phyloP scores from a whole-genome alignment of 2,113 vertebrate species.

The Diphyllodes magnificus region DNA sequence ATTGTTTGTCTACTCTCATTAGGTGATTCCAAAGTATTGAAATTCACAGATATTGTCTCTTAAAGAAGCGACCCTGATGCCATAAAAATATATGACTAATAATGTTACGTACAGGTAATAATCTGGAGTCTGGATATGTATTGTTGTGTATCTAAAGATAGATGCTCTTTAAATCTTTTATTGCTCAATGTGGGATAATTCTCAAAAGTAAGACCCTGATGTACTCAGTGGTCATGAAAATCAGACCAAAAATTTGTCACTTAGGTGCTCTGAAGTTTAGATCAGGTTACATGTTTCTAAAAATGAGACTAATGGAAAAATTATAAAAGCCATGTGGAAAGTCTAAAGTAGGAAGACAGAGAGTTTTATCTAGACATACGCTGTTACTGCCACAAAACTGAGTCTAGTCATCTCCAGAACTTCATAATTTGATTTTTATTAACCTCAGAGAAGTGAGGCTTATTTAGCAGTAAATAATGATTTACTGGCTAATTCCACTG shows the following conservation, averaged over 20 bases:
- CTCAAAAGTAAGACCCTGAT: not conserved
- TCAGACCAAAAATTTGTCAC: not conserved
- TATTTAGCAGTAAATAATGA: not conserved
- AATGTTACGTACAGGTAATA: accelerated
- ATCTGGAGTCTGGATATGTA: not conserved
- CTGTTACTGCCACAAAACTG: not conserved
- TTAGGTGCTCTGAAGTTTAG: not conserved
- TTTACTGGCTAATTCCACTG: not conserved
- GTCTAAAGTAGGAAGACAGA: not conserved
- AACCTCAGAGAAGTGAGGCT: not conserved
- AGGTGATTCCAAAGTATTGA: not conserved
- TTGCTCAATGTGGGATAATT: not conserved
- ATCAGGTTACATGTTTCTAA: not conserved
- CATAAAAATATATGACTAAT: not conserved
- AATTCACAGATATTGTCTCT: not conserved
- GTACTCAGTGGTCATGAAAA: not conserved
- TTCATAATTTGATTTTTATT: not conserved
- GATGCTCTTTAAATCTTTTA: not conserved
- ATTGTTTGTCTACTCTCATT: not conserved
- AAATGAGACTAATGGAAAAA: not conserved
- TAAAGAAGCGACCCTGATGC: not conserved
- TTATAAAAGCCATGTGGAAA: not conserved
- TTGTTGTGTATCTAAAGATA: not conserved
- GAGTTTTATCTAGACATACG: not conserved
- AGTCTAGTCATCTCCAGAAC: not conserved